Conservation (phyloP, 2,113 vertebrate genomes). For the Sylvilagus bachmani region DNA sequence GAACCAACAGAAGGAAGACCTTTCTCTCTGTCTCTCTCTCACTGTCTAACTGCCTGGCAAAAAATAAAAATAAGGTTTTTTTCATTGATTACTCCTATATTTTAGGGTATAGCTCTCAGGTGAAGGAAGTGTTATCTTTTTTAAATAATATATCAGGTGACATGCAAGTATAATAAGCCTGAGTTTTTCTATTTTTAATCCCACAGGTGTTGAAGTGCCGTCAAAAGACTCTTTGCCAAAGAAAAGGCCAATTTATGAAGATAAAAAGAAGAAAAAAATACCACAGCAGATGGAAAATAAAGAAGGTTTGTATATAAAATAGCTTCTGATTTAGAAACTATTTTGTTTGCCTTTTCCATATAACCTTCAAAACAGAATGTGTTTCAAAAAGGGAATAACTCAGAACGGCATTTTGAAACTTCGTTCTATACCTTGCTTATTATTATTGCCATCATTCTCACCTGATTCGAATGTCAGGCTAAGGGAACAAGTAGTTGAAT, state of each 20-base stretch:
- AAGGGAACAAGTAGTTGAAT: not conserved
- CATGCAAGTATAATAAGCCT: not conserved
- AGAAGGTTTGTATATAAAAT: conserved; percentile 90
- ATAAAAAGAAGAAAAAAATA: conserved; percentile 96
- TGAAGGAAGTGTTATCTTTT: not conserved
- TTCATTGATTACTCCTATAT: not conserved
- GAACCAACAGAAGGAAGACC: no score
- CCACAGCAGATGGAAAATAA: conserved; percentile 89
- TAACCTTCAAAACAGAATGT: not conserved
- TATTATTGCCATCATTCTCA: conserved; percentile 31
- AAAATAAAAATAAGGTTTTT: conserved; percentile 19
- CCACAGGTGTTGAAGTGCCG: conserved; percentile 97
- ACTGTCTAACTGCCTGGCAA: not conserved
- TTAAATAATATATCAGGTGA: not conserved
- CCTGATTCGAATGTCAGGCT: not conserved
- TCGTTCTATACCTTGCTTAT: not conserved
- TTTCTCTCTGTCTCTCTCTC: not conserved
- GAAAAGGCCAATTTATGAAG: conserved; percentile 97
- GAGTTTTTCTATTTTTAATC: conserved; percentile 15
- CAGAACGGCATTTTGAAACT: not conserved
- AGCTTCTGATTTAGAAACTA: not conserved
- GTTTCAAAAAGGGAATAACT: not conserved
- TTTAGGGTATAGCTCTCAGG: conserved; percentile 36
- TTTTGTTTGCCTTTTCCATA: not conserved
- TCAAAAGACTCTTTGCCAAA: conserved; percentile 98